These are phyloP conservation scores for Vultur gryphus DNA, from an alignment of 2,797 vertebrate species.

Conservation along the genomic window DNA sequence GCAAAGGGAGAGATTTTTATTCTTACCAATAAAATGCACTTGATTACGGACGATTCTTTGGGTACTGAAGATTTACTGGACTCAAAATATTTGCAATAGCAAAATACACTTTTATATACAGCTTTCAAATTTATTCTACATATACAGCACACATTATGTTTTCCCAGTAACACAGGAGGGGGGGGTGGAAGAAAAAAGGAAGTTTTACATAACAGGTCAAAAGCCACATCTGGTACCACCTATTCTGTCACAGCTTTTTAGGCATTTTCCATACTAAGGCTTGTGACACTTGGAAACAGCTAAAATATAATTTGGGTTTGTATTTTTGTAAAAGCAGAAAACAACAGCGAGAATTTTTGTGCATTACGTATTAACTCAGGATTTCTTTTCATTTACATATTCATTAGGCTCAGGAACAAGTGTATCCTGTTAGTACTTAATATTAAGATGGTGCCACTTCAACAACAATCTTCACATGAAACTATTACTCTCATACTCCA, in stretches of 20 bases:
- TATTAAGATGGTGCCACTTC: neutral
- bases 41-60: neutral
- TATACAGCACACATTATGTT: neutral
- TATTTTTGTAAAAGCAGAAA: neutral
- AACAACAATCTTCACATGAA: neutral
- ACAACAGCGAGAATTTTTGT: neutral
- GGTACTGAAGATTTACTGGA: neutral
- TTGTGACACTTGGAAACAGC: neutral
- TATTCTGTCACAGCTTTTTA: neutral
- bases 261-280: neutral
- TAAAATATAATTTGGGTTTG: neutral
- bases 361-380: neutral
- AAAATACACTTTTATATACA: neutral
- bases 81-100: neutral
- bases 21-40: neutral
- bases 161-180: neutral
- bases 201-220: neutral
- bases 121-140: neutral
- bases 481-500: neutral
- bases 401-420: neutral
- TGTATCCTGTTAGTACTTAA: neutral
- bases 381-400: neutral
- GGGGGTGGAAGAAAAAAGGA: neutral
- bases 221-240: neutral
- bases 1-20: neutral